These are phyloP conservation scores for Chlorodrepanis virens DNA, from an alignment of 2,113 vertebrate genomes.

Conservation along the genomic window DNA sequence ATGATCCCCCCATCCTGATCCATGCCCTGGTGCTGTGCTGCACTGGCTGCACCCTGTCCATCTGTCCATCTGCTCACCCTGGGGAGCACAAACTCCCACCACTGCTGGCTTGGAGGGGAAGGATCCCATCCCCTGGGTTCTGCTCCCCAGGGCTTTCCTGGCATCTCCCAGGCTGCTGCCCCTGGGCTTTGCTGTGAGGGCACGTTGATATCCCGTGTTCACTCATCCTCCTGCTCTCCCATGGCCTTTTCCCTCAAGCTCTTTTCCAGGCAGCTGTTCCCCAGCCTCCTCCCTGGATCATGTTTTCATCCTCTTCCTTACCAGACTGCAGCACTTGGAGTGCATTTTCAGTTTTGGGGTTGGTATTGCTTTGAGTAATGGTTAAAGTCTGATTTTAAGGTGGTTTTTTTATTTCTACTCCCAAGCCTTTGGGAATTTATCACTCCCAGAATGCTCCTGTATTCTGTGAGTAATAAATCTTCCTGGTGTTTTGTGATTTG, in stretches of 20 bases:
- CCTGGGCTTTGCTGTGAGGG: not conserved
- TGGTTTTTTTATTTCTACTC: not conserved
- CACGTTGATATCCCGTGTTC: fast-evolving
- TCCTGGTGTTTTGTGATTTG: not conserved
- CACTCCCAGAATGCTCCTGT: not conserved
- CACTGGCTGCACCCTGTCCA: not conserved
- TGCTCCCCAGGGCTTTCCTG: not conserved
- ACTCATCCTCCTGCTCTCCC: not conserved
- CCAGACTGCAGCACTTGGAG: not conserved
- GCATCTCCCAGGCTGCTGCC: not conserved
- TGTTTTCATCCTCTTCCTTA: not conserved
- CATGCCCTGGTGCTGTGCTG: not conserved
- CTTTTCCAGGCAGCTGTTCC: not conserved
- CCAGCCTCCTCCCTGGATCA: not conserved
- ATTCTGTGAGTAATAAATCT: not conserved
- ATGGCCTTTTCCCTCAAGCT: not conserved
- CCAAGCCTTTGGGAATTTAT: not conserved
- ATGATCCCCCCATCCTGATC: fast-evolving
- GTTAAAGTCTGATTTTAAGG: not conserved
- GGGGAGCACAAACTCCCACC: not conserved
- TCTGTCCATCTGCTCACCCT: not conserved
- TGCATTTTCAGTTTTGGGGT: not conserved
- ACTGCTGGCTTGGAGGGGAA: not conserved
- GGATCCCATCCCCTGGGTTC: not conserved
- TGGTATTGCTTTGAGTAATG: not conserved